Conservation (phyloP, 2,888 invertebrate species). For the Aelia acuminata region DNA sequence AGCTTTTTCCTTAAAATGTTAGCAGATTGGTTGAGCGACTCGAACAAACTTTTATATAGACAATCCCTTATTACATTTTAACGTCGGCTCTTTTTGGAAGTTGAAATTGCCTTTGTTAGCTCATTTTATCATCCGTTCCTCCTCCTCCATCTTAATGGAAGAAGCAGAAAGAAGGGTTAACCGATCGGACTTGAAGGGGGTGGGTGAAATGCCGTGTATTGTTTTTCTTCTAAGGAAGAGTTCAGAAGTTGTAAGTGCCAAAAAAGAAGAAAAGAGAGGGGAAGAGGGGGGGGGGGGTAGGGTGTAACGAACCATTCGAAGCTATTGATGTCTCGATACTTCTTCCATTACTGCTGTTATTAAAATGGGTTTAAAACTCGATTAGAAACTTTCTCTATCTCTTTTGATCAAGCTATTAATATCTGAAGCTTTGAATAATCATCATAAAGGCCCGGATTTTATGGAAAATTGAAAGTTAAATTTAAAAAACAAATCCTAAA, state of each 20-base stretch:
- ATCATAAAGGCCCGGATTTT: too few species aligned
- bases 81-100: slow-evolving; percentile 7
- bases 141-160: slow-evolving; percentile 35
- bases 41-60: slow-evolving; percentile 40
- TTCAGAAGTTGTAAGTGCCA: slow-evolving; percentile 30
- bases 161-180: slow-evolving; percentile 33
- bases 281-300: background rate
- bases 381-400: too few species aligned
- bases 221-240: slow-evolving; percentile 8
- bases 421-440: too few species aligned
- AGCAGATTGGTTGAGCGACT: slow-evolving; percentile 18
- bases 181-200: background rate
- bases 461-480: too few species aligned
- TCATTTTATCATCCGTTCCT: slow-evolving; percentile 38
- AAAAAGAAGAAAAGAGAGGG: background rate
- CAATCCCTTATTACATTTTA: slow-evolving; percentile 46
- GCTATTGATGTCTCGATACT: background rate
- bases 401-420: too few species aligned
- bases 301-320: slow-evolving; percentile 15
- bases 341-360: background rate
- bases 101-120: slow-evolving; percentile 35
- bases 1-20: slow-evolving; percentile 27
- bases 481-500: too few species aligned
- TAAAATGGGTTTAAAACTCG: background rate
- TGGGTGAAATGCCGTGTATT: slow-evolving; percentile 14